Evolutionary conservation across 2,888 invertebrate genomes (phyloP), one percentile per base, ranked within the genome.

Genomic region (Psylliodes chrysocephalus): DNA sequence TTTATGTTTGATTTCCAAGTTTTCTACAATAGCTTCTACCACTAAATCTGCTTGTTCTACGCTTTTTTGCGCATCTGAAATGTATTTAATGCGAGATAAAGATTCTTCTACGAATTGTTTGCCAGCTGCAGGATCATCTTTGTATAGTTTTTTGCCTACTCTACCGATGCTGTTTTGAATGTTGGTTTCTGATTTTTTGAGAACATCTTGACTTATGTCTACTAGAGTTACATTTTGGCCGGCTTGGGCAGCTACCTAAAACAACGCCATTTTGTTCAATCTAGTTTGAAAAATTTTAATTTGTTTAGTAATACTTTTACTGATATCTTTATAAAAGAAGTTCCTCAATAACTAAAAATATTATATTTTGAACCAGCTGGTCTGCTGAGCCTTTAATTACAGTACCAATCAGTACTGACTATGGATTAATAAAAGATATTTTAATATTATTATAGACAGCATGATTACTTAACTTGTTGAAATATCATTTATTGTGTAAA

Each of bases 21-120:
- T 94, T 81, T 95, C 95, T 6, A 94, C 89, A 76, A 95, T 91
- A 6, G 95, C 95, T 83, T 95, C 95, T 10, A 95, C 87, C 1
- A 95, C 90, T 60, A 95, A 81, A 81, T 94, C 93, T 0, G 90
- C 85, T 15, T 86, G 83, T 78, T 88, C 86, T 0, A 90, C 90
- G 10, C 89, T 86, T 33, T 84, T 86, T 1, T 82, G 82, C 0
- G 90, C 79, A 76, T 90, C 86, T 0, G 90, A 88, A 0, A 88
- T 84, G 1, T 87, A 87, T 66, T 85, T 86, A 53, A 95, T 85
- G 42, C 88, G 86, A 3, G 82, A 79, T 54, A 90, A 77, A 0
- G 91, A 85, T 18, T 77, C 75, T n/a, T 73, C 72, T 5, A 93
- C 84, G 77, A 92, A 94, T 73, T 87, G 87, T 67, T 90, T 86